Evolutionary conservation across 2,113 vertebrate species (phyloP).

Genomic region (Aegypius monachus): DNA sequence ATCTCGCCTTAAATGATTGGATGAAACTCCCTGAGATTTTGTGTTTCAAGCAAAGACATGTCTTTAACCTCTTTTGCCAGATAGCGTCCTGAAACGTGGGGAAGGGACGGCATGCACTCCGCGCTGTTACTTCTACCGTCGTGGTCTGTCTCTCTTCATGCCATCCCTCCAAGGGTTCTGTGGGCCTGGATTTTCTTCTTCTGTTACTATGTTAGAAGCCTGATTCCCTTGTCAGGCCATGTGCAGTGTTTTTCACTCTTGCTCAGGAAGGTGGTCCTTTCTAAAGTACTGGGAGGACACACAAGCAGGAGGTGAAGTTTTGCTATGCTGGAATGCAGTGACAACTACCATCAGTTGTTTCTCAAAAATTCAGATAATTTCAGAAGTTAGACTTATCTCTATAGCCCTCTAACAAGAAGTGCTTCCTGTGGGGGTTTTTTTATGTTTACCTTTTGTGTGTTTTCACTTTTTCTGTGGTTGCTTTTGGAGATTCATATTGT

Average conservation of each 20-base stretch:
- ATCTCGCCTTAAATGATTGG: not conserved
- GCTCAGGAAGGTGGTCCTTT: not conserved
- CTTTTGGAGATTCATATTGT: not conserved
- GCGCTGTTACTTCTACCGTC: accelerated
- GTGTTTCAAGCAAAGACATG: not conserved
- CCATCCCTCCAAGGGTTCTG: not conserved
- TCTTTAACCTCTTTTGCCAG: not conserved
- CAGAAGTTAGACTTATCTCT: not conserved
- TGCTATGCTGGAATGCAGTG: not conserved
- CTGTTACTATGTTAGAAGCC: accelerated
- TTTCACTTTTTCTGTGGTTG: not conserved
- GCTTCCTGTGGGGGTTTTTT: not conserved
- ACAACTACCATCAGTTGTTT: not conserved
- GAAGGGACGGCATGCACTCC: not conserved
- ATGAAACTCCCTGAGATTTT: not conserved
- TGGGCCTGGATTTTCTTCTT: not conserved
- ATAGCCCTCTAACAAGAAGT: not conserved
- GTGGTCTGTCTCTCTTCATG: not conserved
- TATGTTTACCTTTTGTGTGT: not conserved
- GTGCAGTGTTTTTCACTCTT: not conserved
- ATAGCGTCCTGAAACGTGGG: accelerated
- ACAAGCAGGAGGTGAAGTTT: not conserved
- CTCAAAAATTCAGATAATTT: not conserved
- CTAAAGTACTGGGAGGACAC: not conserved
- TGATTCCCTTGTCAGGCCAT: not conserved